Percentiles rank a stretch among this genome's conserved stretches.
Evolutionary conservation across 2,113 vertebrate species (phyloP).

Genomic region (Cepphus grylle): DNA sequence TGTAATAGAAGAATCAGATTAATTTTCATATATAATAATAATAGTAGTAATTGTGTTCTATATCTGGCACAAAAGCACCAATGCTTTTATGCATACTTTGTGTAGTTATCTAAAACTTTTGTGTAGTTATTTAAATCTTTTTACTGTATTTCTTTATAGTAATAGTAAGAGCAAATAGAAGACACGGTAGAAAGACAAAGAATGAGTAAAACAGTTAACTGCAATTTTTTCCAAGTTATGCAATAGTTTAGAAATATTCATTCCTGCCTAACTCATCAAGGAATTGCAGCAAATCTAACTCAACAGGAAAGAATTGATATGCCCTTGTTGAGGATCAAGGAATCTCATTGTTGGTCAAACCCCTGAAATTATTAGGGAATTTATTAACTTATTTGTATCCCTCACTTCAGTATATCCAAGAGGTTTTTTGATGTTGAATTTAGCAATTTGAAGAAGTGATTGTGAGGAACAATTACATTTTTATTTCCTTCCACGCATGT

Average conservation of each 20-base stretch:
- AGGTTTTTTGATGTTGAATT: constrained; percentile 47
- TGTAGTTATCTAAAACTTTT: background rate
- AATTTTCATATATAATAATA: background rate
- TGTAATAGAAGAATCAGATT: background rate
- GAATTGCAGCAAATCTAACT: background rate
- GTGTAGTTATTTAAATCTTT: background rate
- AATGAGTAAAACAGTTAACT: background rate
- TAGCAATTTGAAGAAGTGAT: constrained; percentile 33
- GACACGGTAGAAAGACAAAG: background rate
- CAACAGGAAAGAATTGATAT: background rate
- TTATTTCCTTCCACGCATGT: constrained; percentile 34
- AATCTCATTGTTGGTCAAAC: constrained; percentile 33
- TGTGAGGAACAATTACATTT: constrained; percentile 44
- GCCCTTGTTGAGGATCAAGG: background rate
- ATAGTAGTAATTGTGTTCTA: background rate
- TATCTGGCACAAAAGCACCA: background rate
- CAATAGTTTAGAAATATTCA: background rate
- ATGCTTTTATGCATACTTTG: background rate
- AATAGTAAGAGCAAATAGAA: background rate
- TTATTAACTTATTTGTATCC: constrained; percentile 29
- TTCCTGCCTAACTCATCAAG: background rate
- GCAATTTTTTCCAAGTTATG: background rate
- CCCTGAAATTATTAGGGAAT: background rate
- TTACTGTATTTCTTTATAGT: background rate
- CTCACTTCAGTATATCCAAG: constrained; percentile 2